phyloP scores from a whole-genome alignment of 2,888 invertebrate genomes.

The Papilio gigon region DNA sequence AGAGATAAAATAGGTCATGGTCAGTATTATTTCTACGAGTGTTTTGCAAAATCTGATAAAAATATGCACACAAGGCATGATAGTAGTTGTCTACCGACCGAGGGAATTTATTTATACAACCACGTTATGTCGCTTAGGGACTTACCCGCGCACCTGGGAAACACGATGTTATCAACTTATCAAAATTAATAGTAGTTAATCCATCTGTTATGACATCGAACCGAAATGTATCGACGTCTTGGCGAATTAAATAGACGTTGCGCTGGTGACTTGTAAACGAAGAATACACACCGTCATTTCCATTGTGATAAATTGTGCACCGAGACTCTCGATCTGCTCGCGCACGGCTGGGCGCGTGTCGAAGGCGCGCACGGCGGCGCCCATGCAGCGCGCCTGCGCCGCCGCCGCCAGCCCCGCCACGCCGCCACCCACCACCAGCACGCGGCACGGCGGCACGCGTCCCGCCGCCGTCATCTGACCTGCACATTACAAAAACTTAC shows the following conservation, averaged over 20 bases:
- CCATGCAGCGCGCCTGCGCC: constrained; percentile 93
- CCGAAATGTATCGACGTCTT: not conserved
- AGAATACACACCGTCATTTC: constrained; percentile 83
- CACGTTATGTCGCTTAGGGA: not conserved
- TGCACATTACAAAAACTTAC: constrained; percentile 51
- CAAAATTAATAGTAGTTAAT: too few species aligned
- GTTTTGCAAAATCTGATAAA: not conserved
- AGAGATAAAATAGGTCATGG: constrained; percentile 11
- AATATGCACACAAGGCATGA: not conserved
- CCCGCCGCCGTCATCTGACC: constrained; percentile 96
- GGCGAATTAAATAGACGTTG: not conserved
- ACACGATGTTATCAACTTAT: too few species aligned
- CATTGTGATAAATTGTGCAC: constrained; percentile 93
- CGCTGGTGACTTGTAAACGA: not conserved
- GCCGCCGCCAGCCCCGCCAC: constrained; percentile 94
- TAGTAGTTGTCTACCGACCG: not conserved
- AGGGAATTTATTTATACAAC: not conserved
- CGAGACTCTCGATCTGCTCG: constrained; percentile 93
- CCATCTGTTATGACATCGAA: too few species aligned
- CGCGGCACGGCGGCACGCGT: constrained; percentile 94
- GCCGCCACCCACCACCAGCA: constrained; percentile 93
- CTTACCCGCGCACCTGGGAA: not conserved
- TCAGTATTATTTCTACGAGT: not conserved
- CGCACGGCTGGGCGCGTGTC: constrained; percentile 92
- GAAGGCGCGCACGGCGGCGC: constrained; percentile 93